Percentiles rank a stretch among this genome's conserved stretches.
Conservation (phyloP, 1,140 invertebrate genomes). For the Epicauta chinensis region DNA sequence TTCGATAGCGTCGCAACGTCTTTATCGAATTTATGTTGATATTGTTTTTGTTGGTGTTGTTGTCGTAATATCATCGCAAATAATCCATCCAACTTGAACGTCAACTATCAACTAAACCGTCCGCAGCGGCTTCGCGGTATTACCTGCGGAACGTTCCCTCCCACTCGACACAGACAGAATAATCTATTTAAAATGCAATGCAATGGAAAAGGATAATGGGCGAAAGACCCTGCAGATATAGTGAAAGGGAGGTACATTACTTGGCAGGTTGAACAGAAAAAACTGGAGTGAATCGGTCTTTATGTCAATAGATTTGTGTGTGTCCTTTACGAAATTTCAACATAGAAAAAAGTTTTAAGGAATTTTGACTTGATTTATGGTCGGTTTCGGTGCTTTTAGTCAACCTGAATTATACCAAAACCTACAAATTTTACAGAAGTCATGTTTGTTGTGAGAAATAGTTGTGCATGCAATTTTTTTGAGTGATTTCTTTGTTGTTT, state of each 20-base stretch:
- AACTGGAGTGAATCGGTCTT: constrained; percentile 19
- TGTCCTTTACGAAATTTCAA: background rate
- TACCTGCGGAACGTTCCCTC: constrained; percentile 25
- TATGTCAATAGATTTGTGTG: background rate
- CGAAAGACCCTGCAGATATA: constrained; percentile 22
- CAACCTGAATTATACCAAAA: too few species aligned
- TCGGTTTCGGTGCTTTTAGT: too few species aligned
- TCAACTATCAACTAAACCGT: constrained; percentile 26
- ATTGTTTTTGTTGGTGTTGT: too few species aligned
- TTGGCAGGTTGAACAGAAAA: too few species aligned
- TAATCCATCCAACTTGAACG: constrained; percentile 13
- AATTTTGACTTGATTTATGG: too few species aligned
- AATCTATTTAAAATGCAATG: background rate
- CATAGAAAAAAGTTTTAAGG: background rate
- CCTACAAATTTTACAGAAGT: too few species aligned
- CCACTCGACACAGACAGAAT: constrained; percentile 18
- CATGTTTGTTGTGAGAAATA: too few species aligned
- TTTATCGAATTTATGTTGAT: constrained; percentile 3
- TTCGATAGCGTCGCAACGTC: constrained; percentile 2
- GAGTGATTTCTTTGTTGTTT: too few species aligned
- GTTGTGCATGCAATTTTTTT: too few species aligned
- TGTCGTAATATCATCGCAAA: background rate
- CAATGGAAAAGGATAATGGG: constrained; percentile 4
- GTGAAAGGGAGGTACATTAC: constrained; percentile 29
- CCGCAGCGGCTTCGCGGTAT: constrained; percentile 3